Conservation (phyloP, 2,113 vertebrate species). For the Paramormyrops kingsleyae region DNA sequence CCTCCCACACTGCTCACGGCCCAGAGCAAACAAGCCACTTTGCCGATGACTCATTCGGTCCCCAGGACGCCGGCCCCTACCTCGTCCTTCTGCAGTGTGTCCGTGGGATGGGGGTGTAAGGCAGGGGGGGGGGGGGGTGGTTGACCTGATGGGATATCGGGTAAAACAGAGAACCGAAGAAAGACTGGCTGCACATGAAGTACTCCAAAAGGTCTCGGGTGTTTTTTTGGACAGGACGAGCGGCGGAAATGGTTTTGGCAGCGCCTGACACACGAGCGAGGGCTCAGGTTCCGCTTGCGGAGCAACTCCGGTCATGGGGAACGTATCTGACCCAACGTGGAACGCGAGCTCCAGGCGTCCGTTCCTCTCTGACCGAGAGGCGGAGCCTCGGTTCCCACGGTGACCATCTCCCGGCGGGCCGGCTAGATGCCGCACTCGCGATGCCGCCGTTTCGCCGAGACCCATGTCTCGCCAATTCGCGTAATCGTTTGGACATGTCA, state of each 20-base stretch:
- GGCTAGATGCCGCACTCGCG: not conserved
- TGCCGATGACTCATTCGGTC: not conserved
- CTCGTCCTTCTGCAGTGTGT: not conserved
- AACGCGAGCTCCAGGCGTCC: not conserved
- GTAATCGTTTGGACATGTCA: slow-evolving; percentile 3
- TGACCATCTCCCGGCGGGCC: not conserved
- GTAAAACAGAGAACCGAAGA: not conserved
- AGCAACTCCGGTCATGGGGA: not conserved
- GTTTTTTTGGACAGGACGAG: not conserved
- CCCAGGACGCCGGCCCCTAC: not conserved
- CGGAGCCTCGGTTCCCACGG: not conserved
- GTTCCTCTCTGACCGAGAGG: not conserved
- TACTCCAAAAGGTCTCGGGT: not conserved
- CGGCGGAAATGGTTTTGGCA: not conserved
- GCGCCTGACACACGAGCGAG: not conserved
- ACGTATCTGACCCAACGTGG: not conserved
- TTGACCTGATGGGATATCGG: not conserved
- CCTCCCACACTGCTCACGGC: not conserved
- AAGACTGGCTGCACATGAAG: not conserved
- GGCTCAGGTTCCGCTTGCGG: not conserved
- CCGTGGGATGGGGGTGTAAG: not conserved
- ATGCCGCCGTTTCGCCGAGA: not conserved
- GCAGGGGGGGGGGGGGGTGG: not conserved
- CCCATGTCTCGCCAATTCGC: not conserved
- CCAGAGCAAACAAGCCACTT: not conserved